Conservation (phyloP, 2,888 invertebrate species). For the Anagyrus pseudococci region DNA sequence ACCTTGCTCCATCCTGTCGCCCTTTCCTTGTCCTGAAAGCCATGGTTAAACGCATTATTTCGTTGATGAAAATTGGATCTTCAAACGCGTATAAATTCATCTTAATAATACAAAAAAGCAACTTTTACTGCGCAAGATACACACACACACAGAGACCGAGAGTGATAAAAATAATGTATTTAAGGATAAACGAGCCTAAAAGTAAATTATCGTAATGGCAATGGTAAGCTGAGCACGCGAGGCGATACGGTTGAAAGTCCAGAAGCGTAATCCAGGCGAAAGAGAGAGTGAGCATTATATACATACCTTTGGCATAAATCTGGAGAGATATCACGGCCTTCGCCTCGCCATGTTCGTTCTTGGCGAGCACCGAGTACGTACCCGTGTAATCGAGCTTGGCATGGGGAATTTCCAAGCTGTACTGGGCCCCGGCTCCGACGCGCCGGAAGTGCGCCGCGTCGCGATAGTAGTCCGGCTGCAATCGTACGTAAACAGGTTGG, state of each 20-base stretch:
- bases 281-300: not conserved
- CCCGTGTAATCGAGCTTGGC: slow-evolving; percentile 88
- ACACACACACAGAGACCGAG: too few relatives aligned
- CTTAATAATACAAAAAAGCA: too few relatives aligned
- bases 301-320: slow-evolving; percentile 80
- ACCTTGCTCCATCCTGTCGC: slow-evolving; percentile 57
- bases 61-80: too few relatives aligned
- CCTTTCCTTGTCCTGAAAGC: slow-evolving; percentile 60
- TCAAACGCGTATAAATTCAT: too few relatives aligned
- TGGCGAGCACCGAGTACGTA: slow-evolving; percentile 83
- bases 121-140: too few relatives aligned
- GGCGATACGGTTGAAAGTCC: too few relatives aligned
- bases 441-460: slow-evolving; percentile 84
- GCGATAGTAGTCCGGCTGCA: slow-evolving; percentile 84
- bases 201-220: too few relatives aligned
- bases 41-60: too few relatives aligned
- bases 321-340: slow-evolving; percentile 88
- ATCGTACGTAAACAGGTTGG: too few relatives aligned
- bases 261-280: too few relatives aligned
- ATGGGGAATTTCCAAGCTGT: slow-evolving; percentile 84
- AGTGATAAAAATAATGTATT: not conserved
- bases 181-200: slow-evolving; percentile 1
- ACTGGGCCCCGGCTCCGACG: slow-evolving; percentile 79
- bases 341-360: slow-evolving; percentile 82
- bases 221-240: too few relatives aligned